Evolutionary conservation across 2,797 vertebrate species (phyloP).

Genomic region (Netta rufina): DNA sequence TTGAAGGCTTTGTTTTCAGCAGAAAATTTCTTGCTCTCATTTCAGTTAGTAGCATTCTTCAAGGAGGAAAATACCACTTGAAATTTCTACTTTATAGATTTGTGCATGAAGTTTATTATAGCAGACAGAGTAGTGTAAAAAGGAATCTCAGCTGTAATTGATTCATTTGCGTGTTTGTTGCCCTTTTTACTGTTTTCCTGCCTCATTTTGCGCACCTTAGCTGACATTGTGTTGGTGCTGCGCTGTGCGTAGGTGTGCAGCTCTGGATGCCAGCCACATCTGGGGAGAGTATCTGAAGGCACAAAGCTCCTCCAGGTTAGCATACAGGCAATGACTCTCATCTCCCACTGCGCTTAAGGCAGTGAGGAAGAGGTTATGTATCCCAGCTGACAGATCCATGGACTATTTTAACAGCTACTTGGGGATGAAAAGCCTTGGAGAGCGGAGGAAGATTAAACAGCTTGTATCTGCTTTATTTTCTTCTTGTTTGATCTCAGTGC

Average conservation of each 20-base stretch:
- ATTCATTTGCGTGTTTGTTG: background rate
- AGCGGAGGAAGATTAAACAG: background rate
- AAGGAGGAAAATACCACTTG: background rate
- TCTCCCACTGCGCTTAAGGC: background rate
- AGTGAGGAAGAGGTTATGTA: background rate
- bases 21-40: background rate
- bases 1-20: background rate
- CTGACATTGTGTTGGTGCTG: background rate
- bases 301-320: background rate
- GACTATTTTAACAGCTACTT: background rate
- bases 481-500: background rate
- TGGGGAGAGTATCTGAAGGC: background rate
- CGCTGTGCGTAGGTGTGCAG: background rate
- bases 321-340: background rate
- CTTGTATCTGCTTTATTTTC: background rate
- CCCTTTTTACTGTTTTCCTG: background rate
- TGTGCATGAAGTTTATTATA: background rate
- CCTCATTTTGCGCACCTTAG: background rate
- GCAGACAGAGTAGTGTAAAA: background rate
- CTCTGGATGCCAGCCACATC: background rate
- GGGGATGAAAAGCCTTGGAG: background rate
- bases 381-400: background rate
- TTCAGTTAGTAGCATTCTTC: background rate
- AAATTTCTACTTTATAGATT: background rate
- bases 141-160: background rate